Base-by-base conservation (phyloP, 53 echinoderm and acorn worm genomes). In the Glandiceps talaboti region DNA sequence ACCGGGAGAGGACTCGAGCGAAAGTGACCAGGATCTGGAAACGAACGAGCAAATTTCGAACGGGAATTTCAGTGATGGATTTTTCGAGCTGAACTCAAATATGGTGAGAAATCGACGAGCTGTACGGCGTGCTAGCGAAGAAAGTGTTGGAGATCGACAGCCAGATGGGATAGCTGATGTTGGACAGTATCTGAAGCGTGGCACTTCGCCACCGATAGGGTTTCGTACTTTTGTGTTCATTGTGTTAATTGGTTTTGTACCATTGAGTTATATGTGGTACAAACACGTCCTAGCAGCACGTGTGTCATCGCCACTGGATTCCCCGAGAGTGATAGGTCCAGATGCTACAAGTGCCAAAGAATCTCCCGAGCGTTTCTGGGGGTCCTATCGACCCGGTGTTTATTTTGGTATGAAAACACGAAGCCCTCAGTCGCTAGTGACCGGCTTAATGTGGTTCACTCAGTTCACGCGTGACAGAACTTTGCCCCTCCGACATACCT, bases 391-490 rank as follows among this genome's bases (percentile, higher is more conserved):
- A 27, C 91, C 97, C 6, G 97, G 97, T 0, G 88, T 90, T 0
- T 97, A 97, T 83, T 97, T 97, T 76, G 97, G 97, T 1, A 76
- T 97, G 84, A 93, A 93, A 33, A 97, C 97, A 12, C 85, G 93
- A 30, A 88, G 87, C 30, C 89, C 93, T 25, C 81, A 91, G 30
- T 89, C 91, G 14, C 89, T 87, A 12, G 93, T 97, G 20, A 94
- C 91, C 27, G 97, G 97, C 6, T 74, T 97, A 30, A 97, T 97
- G 97, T 97, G 97, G 97, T 97, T 97, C 14, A 72, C 82, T 27
- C 90, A 92, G 81, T 90, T 89, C 73, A 73, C 81, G 1, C 82
- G 28, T 32, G 86, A 86, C 28, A 85, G 85, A 77, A 87, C 87
- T 30, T 81, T 92, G 27, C 83, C 92, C 1, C 76, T 92, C 27